Percentiles rank a stretch among this genome's conserved stretches.
Conservation (phyloP, 2,797 vertebrate genomes). For the Pseudochirops cupreus region DNA sequence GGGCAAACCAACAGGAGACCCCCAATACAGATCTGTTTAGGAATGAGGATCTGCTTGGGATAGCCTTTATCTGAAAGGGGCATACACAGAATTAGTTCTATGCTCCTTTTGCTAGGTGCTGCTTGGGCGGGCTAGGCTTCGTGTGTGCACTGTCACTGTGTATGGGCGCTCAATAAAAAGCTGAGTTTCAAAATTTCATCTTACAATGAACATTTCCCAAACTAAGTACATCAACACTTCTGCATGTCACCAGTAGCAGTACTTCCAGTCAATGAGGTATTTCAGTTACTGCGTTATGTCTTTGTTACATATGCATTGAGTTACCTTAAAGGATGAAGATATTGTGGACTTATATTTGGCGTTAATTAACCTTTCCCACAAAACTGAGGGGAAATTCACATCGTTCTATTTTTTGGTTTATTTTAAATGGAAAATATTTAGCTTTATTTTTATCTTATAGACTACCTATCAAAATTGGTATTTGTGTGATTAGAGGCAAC, state of each 20-base stretch:
- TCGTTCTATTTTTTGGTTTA: constrained; percentile 57
- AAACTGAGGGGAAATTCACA: constrained; percentile 55
- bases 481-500: constrained; percentile 62
- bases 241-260: constrained; percentile 10
- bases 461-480: constrained; percentile 73
- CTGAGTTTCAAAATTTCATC: neutral
- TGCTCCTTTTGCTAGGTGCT: neutral
- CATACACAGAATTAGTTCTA: neutral
- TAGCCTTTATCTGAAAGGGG: neutral
- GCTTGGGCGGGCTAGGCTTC: constrained; percentile 23
- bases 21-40: neutral
- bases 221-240: neutral
- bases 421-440: constrained; percentile 66
- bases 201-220: neutral
- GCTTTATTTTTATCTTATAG: constrained; percentile 69
- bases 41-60: constrained; percentile 7
- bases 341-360: constrained; percentile 66
- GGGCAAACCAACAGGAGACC: constrained; percentile 45
- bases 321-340: constrained; percentile 38
- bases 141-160: neutral
- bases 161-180: constrained; percentile 23
- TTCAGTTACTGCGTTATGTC: neutral
- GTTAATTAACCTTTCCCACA: constrained; percentile 61
- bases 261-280: constrained; percentile 40
- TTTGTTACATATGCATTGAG: neutral